A percentile compares a stretch with the other conserved stretches of the same genome.
These are phyloP conservation scores for Neodiprion virginianus DNA, from an alignment of 1,140 invertebrate genomes.

Conservation along the genomic window DNA sequence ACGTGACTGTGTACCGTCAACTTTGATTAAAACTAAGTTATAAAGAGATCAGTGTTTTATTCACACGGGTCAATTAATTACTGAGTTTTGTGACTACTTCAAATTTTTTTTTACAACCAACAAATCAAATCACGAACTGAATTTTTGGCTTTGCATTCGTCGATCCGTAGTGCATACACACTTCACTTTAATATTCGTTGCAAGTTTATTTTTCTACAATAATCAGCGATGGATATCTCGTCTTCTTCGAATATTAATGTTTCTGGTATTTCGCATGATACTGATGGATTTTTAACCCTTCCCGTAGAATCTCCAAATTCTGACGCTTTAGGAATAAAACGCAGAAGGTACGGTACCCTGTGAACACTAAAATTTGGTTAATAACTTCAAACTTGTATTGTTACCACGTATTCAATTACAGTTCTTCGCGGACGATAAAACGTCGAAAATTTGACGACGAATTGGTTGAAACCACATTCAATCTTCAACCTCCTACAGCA, in stretches of 20 bases:
- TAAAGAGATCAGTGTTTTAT: too few species aligned
- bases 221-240: constrained; percentile 33
- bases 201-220: too few species aligned
- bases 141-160: too few species aligned
- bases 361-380: constrained; percentile 3
- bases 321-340: constrained; percentile 54
- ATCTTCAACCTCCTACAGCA: constrained; percentile 71
- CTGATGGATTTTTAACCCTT: constrained; percentile 49
- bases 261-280: constrained; percentile 39
- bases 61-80: too few species aligned
- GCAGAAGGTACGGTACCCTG: constrained; percentile 45
- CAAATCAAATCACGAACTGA: too few species aligned
- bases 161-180: too few species aligned
- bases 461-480: constrained; percentile 82
- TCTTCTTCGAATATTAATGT: constrained; percentile 44
- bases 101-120: too few species aligned
- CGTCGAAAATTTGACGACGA: constrained; percentile 97
- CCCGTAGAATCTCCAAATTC: constrained; percentile 48
- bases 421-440: constrained; percentile 93
- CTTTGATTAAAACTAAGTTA: too few species aligned
- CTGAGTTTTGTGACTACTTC: too few species aligned
- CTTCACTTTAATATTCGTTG: too few species aligned
- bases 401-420: constrained; percentile 48
- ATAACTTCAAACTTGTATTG: neutral
- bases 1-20: too few species aligned